A percentile compares a stretch with the other conserved stretches of the same genome.
Conservation (phyloP, 2,888 invertebrate genomes). For the Isoperla grammatica region DNA sequence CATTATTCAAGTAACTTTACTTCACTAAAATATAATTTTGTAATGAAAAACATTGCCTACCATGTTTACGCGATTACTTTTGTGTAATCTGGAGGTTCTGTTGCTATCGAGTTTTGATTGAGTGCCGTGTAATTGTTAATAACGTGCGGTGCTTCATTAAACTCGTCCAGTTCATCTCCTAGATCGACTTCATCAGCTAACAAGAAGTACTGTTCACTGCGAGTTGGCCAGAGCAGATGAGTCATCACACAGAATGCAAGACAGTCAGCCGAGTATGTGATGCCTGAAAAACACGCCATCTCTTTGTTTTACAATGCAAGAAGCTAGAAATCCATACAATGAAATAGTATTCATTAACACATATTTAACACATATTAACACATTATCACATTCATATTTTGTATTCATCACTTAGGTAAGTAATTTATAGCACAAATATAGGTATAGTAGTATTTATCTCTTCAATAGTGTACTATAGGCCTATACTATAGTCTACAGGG, state of each 20-base stretch:
- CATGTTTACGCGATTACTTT: slow-evolving; percentile 25
- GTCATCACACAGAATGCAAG: slow-evolving; percentile 93
- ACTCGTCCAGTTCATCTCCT: slow-evolving; percentile 79
- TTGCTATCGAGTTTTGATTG: slow-evolving; percentile 32
- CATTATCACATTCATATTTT: no score
- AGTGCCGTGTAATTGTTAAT: slow-evolving; percentile 48
- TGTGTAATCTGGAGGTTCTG: slow-evolving; percentile 40
- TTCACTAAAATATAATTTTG: background rate
- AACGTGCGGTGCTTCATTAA: slow-evolving; percentile 86
- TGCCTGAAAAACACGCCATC: slow-evolving; percentile 61
- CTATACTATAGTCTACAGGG: no score
- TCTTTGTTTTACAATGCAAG: no score
- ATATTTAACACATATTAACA: no score
- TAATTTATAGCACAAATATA: no score
- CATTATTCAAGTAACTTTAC: no score
- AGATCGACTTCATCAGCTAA: slow-evolving; percentile 55
- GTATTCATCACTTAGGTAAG: no score
- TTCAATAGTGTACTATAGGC: no score
- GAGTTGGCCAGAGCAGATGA: slow-evolving; percentile 91
- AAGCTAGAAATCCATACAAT: no score
- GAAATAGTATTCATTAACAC: no score
- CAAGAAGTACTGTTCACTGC: slow-evolving; percentile 86
- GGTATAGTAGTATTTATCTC: no score
- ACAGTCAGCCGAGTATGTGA: slow-evolving; percentile 93
- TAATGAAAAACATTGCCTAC: background rate